These are phyloP conservation scores for Cataglyphis hispanica DNA, from an alignment of 1,140 invertebrate species.

Conservation along the genomic window DNA sequence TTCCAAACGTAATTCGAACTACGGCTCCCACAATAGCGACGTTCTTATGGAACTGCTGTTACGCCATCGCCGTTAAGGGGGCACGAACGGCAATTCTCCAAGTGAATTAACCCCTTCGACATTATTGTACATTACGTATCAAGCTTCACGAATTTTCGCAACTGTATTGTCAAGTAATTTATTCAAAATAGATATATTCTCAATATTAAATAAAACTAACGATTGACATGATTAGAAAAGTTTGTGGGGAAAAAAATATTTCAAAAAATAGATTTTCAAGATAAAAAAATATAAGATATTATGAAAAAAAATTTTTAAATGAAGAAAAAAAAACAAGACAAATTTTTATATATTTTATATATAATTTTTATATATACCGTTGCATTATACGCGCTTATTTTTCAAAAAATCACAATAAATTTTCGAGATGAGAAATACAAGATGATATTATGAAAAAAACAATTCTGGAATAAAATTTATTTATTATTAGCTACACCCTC, in stretches of 20 bases:
- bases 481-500: neutral
- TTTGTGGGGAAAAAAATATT: too few relatives aligned
- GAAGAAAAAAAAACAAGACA: neutral
- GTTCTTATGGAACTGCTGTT: constrained; percentile 58
- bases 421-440: too few relatives aligned
- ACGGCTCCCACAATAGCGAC: constrained; percentile 46
- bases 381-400: too few relatives aligned
- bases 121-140: constrained; percentile 9
- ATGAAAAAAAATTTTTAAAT: neutral
- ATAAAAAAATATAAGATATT: neutral
- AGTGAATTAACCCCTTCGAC: constrained; percentile 48
- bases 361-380: too few relatives aligned
- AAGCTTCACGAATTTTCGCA: neutral
- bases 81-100: constrained; percentile 34
- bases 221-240: neutral
- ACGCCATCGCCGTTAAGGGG: constrained; percentile 42
- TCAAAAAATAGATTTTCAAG: too few relatives aligned
- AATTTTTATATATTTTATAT: too few relatives aligned
- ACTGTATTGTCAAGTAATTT: neutral
- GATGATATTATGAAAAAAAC: too few relatives aligned
- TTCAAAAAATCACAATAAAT: too few relatives aligned
- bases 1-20: constrained; percentile 61
- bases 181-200: neutral
- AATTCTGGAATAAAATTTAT: neutral
- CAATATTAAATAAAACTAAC: neutral